Conservation (phyloP, 2,113 vertebrate genomes). For the Eulacestoma nigropectus region DNA sequence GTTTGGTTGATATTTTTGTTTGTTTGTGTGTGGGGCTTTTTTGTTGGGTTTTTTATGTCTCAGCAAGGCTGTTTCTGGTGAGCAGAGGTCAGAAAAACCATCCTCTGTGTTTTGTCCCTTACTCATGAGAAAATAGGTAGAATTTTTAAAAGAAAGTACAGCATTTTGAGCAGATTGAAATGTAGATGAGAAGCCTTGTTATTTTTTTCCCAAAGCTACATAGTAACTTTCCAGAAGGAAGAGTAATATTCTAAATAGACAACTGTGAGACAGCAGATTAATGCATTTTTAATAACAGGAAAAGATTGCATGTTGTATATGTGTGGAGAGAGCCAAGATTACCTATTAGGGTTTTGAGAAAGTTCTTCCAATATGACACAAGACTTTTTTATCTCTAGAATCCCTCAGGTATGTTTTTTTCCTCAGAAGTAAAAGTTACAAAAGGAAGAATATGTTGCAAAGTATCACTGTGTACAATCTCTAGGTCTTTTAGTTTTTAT, state of each 20-base stretch:
- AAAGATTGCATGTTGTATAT: fast-evolving
- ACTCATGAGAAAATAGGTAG: not conserved
- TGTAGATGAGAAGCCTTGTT: not conserved
- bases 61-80: not conserved
- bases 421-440: not conserved
- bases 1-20: not conserved
- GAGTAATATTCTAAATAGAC: not conserved
- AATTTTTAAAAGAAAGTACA: not conserved
- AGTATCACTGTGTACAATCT: not conserved
- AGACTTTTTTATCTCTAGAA: not conserved
- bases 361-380: not conserved
- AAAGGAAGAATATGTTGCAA: not conserved
- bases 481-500: not conserved
- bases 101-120: not conserved
- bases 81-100: not conserved
- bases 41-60: not conserved
- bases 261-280: not conserved
- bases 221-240: not conserved
- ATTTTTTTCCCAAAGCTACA: not conserved
- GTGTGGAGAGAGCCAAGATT: not conserved
- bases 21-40: fast-evolving
- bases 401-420: not conserved
- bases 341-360: not conserved
- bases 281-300: not conserved
- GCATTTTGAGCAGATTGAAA: not conserved